Evolutionary conservation across 2,888 invertebrate species (phyloP).

Genomic region (Pecten maximus): DNA sequence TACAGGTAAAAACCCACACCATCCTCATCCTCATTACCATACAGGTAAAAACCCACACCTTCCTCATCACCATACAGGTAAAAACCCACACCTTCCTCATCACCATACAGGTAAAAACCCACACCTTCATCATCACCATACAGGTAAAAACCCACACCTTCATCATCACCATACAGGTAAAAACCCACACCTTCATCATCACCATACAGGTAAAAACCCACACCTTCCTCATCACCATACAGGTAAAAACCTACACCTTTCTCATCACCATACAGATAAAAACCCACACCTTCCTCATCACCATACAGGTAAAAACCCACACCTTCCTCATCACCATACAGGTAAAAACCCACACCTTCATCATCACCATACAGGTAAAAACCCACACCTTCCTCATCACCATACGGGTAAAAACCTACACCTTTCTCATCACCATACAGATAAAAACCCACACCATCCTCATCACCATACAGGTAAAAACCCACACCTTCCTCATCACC

Average conservation of each 20-base stretch:
- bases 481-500: neutral
- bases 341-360: neutral
- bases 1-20: neutral
- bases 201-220: neutral
- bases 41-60: neutral
- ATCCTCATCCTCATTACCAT: neutral
- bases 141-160: neutral
- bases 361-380: too few relatives aligned
- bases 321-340: constrained; percentile 10
- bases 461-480: neutral
- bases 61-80: neutral
- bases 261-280: neutral
- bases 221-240: neutral
- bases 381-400: too few relatives aligned
- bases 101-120: neutral
- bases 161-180: neutral
- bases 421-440: neutral
- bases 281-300: too few relatives aligned
- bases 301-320: neutral
- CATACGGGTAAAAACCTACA: too few relatives aligned
- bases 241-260: neutral
- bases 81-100: neutral
- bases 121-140: neutral
- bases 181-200: neutral
- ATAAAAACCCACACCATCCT: neutral